These are phyloP conservation scores for Cydia fagiglandana DNA, from an alignment of 1,140 invertebrate species.

Conservation along the genomic window DNA sequence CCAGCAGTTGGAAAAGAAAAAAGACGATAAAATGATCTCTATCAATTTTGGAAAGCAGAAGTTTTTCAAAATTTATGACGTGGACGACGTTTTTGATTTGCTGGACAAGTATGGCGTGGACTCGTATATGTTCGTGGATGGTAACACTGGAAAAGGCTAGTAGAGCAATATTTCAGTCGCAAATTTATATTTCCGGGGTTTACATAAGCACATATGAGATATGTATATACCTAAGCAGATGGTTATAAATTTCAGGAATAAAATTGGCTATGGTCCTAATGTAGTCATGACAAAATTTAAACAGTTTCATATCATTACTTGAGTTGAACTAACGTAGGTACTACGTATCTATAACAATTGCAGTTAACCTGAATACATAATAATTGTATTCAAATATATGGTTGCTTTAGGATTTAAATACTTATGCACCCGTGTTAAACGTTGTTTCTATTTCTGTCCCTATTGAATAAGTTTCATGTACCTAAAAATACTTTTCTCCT, in stretches of 20 bases:
- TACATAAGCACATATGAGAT: too few species aligned
- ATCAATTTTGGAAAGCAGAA: slow-evolving; percentile 50
- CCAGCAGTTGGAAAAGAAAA: not conserved
- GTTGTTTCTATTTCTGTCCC: too few species aligned
- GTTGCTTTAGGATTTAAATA: not conserved
- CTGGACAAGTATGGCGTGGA: slow-evolving; percentile 48
- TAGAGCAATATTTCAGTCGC: too few species aligned
- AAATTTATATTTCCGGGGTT: too few species aligned
- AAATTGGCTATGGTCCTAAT: too few species aligned
- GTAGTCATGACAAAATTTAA: too few species aligned
- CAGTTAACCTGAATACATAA: not conserved
- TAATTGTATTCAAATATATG: not conserved
- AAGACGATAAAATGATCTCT: slow-evolving; percentile 39
- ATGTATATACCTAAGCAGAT: too few species aligned
- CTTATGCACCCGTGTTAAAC: too few species aligned
- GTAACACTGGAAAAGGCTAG: slow-evolving; percentile 82
- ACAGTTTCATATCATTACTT: not conserved
- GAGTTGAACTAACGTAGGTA: not conserved
- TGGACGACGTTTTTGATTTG: slow-evolving; percentile 57
- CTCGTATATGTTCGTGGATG: slow-evolving; percentile 79
- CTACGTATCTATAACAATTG: not conserved
- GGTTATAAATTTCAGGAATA: too few species aligned
- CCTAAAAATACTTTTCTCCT: slow-evolving; percentile 25
- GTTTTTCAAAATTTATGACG: slow-evolving; percentile 59
- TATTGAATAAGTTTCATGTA: too few species aligned